Percentiles rank a stretch among this genome's conserved stretches.
Evolutionary conservation across 2,113 vertebrate species (phyloP).

Genomic region (Neolamprologus falcicula): DNA sequence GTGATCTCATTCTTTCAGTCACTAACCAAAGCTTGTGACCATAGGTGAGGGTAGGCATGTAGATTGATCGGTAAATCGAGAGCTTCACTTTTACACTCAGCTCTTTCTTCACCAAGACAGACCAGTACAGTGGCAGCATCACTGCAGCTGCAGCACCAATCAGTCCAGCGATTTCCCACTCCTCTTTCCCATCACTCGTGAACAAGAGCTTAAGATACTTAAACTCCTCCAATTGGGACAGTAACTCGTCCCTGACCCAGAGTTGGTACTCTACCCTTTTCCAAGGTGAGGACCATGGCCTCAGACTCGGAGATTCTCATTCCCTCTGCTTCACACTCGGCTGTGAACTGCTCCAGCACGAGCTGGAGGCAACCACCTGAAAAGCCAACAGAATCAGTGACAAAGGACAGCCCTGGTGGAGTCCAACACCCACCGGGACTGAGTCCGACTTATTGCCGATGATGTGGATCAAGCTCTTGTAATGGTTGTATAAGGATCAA

Average conservation of each 20-base stretch:
- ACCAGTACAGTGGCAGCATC: not conserved
- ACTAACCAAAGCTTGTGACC: not conserved
- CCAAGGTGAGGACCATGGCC: not conserved
- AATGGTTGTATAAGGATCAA: not conserved
- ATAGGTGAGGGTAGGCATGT: not conserved
- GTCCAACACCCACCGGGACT: not conserved
- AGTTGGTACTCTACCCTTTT: not conserved
- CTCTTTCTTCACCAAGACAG: not conserved
- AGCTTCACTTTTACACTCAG: not conserved
- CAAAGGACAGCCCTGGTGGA: not conserved
- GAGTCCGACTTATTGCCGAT: not conserved
- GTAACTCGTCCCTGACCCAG: not conserved
- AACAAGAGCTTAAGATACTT: not conserved
- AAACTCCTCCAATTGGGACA: not conserved
- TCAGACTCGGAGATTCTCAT: not conserved
- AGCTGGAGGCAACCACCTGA: not conserved
- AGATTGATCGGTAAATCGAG: not conserved
- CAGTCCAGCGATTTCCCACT: not conserved
- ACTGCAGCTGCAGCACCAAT: not conserved
- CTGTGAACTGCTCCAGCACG: not conserved
- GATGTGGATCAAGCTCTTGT: not conserved
- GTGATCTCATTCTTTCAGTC: not conserved
- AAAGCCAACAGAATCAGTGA: not conserved
- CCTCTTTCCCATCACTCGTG: not conserved
- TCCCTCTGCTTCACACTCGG: not conserved